Evolutionary conservation across 2,888 invertebrate species (phyloP).

Genomic region (Apamea monoglypha): DNA sequence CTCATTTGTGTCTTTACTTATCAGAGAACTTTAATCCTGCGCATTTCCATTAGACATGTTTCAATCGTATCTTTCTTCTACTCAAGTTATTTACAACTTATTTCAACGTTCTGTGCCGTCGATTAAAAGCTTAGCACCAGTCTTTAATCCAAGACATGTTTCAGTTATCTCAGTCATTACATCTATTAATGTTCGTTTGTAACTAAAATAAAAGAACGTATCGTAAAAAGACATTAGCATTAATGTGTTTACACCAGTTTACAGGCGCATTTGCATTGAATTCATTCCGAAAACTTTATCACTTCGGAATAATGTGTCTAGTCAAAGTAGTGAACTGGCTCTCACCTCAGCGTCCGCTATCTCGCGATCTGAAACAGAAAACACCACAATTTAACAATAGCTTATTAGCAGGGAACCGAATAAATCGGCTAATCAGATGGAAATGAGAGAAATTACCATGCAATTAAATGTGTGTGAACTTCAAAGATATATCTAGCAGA

Average conservation of each 20-base stretch:
- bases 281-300: constrained; percentile 46
- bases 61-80: constrained; percentile 11
- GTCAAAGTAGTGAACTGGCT: constrained; percentile 63
- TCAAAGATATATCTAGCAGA: constrained; percentile 57
- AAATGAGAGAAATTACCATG: constrained; percentile 65
- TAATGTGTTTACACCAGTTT: constrained; percentile 45
- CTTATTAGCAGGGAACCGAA: constrained; percentile 75
- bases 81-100: constrained; percentile 9
- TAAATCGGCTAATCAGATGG: constrained; percentile 73
- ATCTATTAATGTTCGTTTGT: constrained; percentile 44
- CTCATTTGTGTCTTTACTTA: not conserved
- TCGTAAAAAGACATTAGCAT: constrained; percentile 23
- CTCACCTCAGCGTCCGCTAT: constrained; percentile 73
- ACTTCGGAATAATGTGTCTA: constrained; percentile 38
- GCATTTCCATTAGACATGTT: not conserved
- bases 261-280: constrained; percentile 50
- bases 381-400: constrained; percentile 80
- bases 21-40: not conserved
- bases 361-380: constrained; percentile 84
- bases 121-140: constrained; percentile 2
- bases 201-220: constrained; percentile 13
- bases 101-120: not conserved
- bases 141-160: constrained; percentile 15
- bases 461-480: constrained; percentile 68
- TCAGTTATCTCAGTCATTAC: constrained; percentile 15